phyloP scores from a whole-genome alignment of 2,888 invertebrate species.

The Eilema griseolum region DNA sequence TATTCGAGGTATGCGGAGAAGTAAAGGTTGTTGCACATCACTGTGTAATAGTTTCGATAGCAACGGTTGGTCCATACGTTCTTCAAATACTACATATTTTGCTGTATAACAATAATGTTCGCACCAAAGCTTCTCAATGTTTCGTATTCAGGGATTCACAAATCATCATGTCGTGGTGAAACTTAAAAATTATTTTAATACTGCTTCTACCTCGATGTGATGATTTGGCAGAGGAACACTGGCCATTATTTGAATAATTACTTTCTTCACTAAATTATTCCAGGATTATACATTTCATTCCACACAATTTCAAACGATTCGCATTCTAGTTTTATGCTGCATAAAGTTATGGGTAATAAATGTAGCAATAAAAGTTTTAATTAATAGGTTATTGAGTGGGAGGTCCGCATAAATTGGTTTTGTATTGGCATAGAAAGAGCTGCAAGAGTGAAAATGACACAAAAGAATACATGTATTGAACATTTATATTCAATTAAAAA shows the following conservation, averaged over 20 bases:
- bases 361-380: not conserved
- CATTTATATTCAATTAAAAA: no score
- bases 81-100: no score
- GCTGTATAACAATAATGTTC: no score
- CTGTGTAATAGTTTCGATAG: not conserved
- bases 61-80: no score
- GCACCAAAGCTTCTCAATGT: no score
- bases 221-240: no score
- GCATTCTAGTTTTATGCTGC: not conserved
- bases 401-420: not conserved
- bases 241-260: not conserved
- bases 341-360: not conserved
- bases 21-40: slow-evolving; percentile 23
- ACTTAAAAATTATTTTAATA: no score
- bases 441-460: not conserved
- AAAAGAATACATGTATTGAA: not conserved
- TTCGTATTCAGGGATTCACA: no score
- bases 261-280: not conserved
- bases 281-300: not conserved
- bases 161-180: not conserved
- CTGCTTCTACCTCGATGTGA: no score
- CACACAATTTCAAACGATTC: not conserved
- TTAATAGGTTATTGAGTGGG: not conserved
- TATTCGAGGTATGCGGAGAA: slow-evolving; percentile 21
- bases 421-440: not conserved